Conservation (phyloP, 2,113 vertebrate species). For the Anolis sagrei region DNA sequence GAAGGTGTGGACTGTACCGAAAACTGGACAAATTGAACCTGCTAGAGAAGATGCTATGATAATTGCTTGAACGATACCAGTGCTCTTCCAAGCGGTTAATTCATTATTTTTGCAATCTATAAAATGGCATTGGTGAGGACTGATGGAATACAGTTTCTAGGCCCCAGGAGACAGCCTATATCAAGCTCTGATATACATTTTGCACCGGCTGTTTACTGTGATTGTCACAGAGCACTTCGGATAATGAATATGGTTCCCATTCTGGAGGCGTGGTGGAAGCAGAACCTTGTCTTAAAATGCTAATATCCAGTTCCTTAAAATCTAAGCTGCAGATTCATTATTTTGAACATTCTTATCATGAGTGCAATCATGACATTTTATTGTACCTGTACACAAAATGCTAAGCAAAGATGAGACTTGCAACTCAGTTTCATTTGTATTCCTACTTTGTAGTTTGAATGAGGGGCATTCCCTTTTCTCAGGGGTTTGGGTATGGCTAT, state of each 20-base stretch:
- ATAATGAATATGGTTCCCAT: accelerated
- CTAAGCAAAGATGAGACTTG: background rate
- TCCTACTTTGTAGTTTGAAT: background rate
- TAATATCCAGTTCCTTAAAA: background rate
- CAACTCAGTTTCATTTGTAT: background rate
- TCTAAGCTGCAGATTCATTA: background rate
- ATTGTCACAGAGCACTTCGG: constrained; percentile 47
- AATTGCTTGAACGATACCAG: constrained; percentile 58
- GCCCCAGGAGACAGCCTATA: constrained; percentile 12
- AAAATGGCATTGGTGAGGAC: constrained; percentile 51
- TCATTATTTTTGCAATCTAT: constrained; percentile 61
- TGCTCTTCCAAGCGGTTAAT: constrained; percentile 64
- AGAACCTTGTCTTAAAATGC: background rate
- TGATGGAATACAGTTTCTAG: constrained; percentile 36
- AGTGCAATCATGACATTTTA: background rate
- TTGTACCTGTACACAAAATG: background rate
- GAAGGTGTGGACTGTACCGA: constrained; percentile 44
- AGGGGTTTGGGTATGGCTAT: accelerated
- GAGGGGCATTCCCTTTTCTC: too few species aligned
- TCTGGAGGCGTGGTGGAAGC: background rate
- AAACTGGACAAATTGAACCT: constrained; percentile 60
- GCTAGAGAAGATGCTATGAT: constrained; percentile 54
- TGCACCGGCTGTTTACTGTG: constrained; percentile 17
- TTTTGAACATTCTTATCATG: background rate
- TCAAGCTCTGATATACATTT: constrained; percentile 53